Base-by-base conservation (phyloP, 2,797 vertebrate genomes). In the Coregonus suidteri region DNA sequence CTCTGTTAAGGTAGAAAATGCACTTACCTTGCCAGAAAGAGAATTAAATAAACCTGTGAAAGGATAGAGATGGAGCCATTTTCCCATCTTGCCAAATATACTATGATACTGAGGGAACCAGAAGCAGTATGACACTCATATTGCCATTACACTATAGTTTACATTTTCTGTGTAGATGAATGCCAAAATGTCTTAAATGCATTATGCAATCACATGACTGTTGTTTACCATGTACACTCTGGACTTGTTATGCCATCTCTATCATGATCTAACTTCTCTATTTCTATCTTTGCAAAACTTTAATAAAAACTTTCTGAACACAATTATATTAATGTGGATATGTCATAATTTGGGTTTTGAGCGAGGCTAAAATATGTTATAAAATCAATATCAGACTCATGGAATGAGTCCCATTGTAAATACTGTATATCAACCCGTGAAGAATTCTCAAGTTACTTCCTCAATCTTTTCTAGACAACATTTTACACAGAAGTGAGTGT, bases 81-180 rank as follows among this genome's bases (percentile, higher is more conserved):
- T 79, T 16, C 53, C 65, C 74, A 82, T 80, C 41, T 37, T 47
- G 35, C 68, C 37, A 51, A 70, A 51, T 41, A 20, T 37, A 70
- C 20, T 47, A 34, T 34, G 41, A 11, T 11, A 47, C 9, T 30
- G 69, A 13, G 9, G 37, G 20, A 4, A 52, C 7, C 11, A 51
- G 41, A 20, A 35, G 6, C 7, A 25, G 20, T 51, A 71, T 9
- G n/a, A 71, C 68, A 47, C 41, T 69, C 35, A n/a, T 7, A 47
- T 71, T 25, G 9, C 41, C 41, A 47, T 47, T 47, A 47, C 41
- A 47, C 41, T 47, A 47, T 47, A 47, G 15, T 34, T 66, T 13
- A 7, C 25, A 31, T 67, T 31, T 5, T 16, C 30, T 67, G 25
- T 66, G 6, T 66, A 34, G n/a, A 52, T 9, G 41, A 67, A 70